phyloP scores from a whole-genome alignment of 2,888 invertebrate genomes.

The Catocala nupta region DNA sequence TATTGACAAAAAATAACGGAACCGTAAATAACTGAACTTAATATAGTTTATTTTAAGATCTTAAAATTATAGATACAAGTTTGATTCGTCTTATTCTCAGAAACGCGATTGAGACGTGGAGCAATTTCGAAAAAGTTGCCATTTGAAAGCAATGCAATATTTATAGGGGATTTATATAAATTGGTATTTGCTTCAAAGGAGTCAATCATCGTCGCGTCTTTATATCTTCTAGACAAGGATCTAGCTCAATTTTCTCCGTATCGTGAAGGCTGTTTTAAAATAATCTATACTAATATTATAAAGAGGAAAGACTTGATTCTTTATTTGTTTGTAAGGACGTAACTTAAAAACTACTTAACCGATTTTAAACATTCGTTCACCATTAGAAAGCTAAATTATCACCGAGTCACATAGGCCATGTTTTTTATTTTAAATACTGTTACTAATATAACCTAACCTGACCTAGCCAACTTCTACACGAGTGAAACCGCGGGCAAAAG shows the following conservation, averaged over 20 bases:
- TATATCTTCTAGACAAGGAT: slow-evolving; percentile 2
- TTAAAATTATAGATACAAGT: slow-evolving; percentile 20
- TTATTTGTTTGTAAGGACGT: no score
- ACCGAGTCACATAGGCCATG: no score
- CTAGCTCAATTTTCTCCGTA: background rate
- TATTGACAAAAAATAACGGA: background rate
- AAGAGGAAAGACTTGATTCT: no score
- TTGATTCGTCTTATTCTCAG: slow-evolving; percentile 37
- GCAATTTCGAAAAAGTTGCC: slow-evolving; percentile 44
- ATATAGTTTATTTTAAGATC: slow-evolving; percentile 28
- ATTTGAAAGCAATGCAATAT: slow-evolving; percentile 55
- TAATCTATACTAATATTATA: background rate
- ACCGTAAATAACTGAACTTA: background rate
- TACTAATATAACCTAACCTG: no score
- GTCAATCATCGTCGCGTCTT: slow-evolving; percentile 31
- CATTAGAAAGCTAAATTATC: no score
- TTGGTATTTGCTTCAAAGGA: slow-evolving; percentile 39
- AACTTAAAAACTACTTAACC: no score
- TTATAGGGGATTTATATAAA: slow-evolving; percentile 49
- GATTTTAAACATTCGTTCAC: no score
- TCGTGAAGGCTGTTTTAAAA: background rate
- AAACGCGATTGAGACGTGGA: slow-evolving; percentile 27
- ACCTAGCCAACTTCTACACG: no score
- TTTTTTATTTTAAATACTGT: no score
- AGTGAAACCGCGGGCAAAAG: no score